A percentile compares a stretch with the other conserved stretches of the same genome.
Evolutionary conservation across 1,140 invertebrate genomes (phyloP).

Genomic region (Dermatophagoides farinae): DNA sequence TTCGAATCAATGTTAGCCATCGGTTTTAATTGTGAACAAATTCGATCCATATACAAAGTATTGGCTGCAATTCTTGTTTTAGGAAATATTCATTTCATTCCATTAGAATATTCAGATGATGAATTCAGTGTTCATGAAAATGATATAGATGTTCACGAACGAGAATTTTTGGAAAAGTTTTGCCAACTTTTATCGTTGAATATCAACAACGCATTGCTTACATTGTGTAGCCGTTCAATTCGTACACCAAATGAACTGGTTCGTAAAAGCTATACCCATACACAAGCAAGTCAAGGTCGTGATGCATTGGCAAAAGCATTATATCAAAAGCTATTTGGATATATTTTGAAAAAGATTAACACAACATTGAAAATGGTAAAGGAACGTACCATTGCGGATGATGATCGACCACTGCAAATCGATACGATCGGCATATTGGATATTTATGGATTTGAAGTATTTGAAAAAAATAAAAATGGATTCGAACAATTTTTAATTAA

Average conservation of each 20-base stretch:
- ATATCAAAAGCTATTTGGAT: slow-evolving; percentile 69
- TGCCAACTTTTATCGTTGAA: slow-evolving; percentile 57
- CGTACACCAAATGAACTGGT: slow-evolving; percentile 85
- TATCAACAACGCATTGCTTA: slow-evolving; percentile 46
- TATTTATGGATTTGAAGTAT: slow-evolving; percentile 94
- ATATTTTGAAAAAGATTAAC: slow-evolving; percentile 78
- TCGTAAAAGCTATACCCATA: slow-evolving; percentile 72
- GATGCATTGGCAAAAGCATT: slow-evolving; percentile 75
- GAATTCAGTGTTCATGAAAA: slow-evolving; percentile 39
- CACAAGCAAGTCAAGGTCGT: slow-evolving; percentile 65
- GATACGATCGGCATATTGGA: slow-evolving; percentile 77
- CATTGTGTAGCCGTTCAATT: slow-evolving; percentile 68
- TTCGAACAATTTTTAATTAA: slow-evolving; percentile 62
- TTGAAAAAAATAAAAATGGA: slow-evolving; percentile 56
- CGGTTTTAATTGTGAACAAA: slow-evolving; percentile 48
- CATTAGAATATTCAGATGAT: slow-evolving; percentile 63
- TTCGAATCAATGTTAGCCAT: slow-evolving; percentile 48
- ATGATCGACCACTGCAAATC: slow-evolving; percentile 14
- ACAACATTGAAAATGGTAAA: slow-evolving; percentile 23
- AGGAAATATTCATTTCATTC: slow-evolving; percentile 71
- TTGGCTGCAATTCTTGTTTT: slow-evolving; percentile 76
- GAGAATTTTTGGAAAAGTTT: slow-evolving; percentile 47
- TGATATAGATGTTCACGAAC: slow-evolving; percentile 41
- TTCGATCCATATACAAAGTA: slow-evolving; percentile 72
- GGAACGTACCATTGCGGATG: slow-evolving; percentile 35